Evolutionary conservation across 2,113 vertebrate species (phyloP).

Genomic region (Etheostoma spectabile): DNA sequence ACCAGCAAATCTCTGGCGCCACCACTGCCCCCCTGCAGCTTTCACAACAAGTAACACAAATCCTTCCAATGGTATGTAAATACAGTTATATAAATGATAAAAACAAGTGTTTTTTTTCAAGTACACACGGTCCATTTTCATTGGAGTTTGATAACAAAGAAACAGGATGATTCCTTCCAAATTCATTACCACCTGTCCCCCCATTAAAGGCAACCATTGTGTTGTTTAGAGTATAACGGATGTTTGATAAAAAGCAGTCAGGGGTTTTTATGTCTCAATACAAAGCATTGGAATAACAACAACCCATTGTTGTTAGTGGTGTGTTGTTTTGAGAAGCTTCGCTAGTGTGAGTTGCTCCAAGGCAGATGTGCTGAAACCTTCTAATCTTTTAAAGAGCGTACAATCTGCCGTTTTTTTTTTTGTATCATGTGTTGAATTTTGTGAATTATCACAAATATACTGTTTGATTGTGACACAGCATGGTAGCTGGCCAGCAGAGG

Average conservation of each 20-base stretch:
- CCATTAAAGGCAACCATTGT: background rate
- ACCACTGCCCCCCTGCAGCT: background rate
- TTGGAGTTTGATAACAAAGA: constrained; percentile 19
- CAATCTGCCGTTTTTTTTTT: constrained; percentile 1
- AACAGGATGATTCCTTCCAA: constrained; percentile 5
- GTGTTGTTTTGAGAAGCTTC: background rate
- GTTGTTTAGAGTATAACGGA: background rate
- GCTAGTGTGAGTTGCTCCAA: background rate
- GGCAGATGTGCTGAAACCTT: background rate
- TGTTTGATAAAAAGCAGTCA: constrained; percentile 10
- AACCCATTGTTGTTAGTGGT: background rate
- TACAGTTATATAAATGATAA: constrained; percentile 14
- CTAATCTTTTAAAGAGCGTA: background rate
- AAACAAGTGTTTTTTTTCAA: background rate
- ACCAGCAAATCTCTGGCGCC: too few species aligned
- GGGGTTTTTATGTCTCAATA: background rate
- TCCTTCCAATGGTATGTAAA: constrained; percentile 6
- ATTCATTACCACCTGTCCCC: background rate
- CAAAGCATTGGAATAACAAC: background rate
- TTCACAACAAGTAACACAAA: background rate
- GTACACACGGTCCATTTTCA: background rate
- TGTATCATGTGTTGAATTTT: background rate
- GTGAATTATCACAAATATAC: background rate
- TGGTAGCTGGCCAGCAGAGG: constrained; percentile 77
- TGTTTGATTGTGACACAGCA: constrained; percentile 36